Evolutionary conservation across 2,888 invertebrate genomes (phyloP).

Genomic region (Bugula neritina): DNA sequence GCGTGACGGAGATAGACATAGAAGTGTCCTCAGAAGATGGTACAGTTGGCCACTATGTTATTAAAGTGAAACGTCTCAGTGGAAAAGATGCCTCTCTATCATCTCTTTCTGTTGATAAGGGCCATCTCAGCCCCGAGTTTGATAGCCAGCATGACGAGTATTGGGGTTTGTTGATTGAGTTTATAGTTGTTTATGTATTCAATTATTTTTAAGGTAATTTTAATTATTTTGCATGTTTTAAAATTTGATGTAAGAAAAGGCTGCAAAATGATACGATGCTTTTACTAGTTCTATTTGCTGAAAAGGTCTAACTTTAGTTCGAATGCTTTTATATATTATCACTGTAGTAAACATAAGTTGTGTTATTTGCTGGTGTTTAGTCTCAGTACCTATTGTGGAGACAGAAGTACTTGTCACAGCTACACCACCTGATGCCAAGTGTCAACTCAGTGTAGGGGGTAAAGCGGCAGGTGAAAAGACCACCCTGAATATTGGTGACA

Average conservation of each 20-base stretch:
- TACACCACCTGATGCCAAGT: slow-evolving; percentile 43
- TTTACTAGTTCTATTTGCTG: no score
- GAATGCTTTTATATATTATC: no score
- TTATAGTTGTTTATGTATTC: no score
- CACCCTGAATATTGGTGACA: slow-evolving; percentile 44
- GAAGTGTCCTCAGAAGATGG: slow-evolving; percentile 53
- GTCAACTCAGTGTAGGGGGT: slow-evolving; percentile 39
- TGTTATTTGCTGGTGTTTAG: no score
- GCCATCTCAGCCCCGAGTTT: slow-evolving; percentile 42
- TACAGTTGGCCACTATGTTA: slow-evolving; percentile 42
- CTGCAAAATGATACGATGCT: no score
- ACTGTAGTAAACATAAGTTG: no score
- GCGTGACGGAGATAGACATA: slow-evolving; percentile 46
- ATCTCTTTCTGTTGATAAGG: slow-evolving; percentile 37
- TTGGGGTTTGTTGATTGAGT: slow-evolving; percentile 15
- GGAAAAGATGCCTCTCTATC: slow-evolving; percentile 48
- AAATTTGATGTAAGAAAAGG: no score
- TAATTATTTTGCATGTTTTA: no score
- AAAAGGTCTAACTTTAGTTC: no score
- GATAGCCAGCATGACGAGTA: slow-evolving; percentile 8
- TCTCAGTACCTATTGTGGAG: slow-evolving; percentile 41
- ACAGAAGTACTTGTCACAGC: slow-evolving; percentile 38
- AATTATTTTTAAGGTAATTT: no score
- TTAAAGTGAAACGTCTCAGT: slow-evolving; percentile 45
- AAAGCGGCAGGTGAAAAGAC: slow-evolving; percentile 37